Conservation (phyloP, 1,140 invertebrate species). For the Heliconius hewitsoni region DNA sequence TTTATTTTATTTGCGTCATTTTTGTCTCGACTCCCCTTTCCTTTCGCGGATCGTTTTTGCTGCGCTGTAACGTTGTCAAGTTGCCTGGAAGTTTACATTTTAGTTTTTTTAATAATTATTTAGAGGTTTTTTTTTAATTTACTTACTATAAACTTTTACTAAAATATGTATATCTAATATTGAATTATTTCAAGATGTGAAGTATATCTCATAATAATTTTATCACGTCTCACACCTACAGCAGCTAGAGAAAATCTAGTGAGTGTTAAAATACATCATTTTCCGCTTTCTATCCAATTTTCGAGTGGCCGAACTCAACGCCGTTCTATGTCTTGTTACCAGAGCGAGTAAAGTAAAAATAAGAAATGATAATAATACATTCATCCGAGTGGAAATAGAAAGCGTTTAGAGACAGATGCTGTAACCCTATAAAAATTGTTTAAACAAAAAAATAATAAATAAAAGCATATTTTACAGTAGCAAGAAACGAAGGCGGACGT, state of each 20-base stretch:
- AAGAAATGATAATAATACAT: neutral
- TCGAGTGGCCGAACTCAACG: neutral
- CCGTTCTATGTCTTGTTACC: neutral
- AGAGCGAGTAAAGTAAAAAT: neutral
- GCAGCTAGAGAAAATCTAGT: neutral
- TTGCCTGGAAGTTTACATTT: conserved; percentile 48
- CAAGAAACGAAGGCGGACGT: conserved; percentile 47
- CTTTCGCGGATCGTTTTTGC: conserved; percentile 68
- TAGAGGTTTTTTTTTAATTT: too few species aligned
- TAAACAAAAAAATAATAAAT: neutral
- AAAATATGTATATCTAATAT: too few species aligned
- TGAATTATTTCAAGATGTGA: too few species aligned
- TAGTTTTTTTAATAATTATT: neutral
- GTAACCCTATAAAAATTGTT: too few species aligned
- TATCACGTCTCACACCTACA: neutral
- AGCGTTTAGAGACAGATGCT: too few species aligned
- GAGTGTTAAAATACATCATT: neutral
- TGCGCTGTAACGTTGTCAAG: conserved; percentile 56
- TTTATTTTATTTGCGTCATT: conserved; percentile 77
- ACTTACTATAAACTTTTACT: too few species aligned
- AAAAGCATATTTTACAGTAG: conserved; percentile 27
- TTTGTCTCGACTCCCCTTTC: conserved; percentile 60
- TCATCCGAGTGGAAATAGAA: neutral
- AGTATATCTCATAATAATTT: too few species aligned
- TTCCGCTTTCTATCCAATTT: neutral